Evolutionary conservation across 2,797 vertebrate genomes (phyloP), one percentile per base, ranked within the genome.

Genomic region (Avahi laniger): DNA sequence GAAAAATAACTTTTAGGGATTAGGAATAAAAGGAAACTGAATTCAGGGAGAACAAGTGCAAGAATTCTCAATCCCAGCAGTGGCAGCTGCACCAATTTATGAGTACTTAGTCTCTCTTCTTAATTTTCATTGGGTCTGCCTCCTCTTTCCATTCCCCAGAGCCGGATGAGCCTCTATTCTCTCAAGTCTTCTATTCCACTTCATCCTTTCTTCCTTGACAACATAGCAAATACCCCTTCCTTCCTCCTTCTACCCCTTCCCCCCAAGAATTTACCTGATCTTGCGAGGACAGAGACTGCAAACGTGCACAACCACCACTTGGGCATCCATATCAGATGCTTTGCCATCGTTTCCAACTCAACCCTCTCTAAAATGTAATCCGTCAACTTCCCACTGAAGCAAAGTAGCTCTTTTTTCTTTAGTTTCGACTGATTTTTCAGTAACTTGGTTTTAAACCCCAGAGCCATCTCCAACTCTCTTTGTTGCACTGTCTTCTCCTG

Each of bases 341-440:
- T 67, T 94, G 33, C 65, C n/a, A 15, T 50, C 46, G 41, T 35
- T 89, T 83, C 78, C 35, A 70, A 15, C 48, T 50, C 46, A 91
- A 54, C 20, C 46, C 82, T 91, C 8, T 28, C 35, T 12, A 43
- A 76, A 75, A 65, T 11, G 13, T 81, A 14, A 46, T 20, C 59
- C 4, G 12, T 30, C 33, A 30, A 50, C 35, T 35, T 69, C 9
- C 79, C 28, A 59, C 35, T 46, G 82, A 17, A 28, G 50, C 50
- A 82, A 69, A 54, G 30, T 48, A 86, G 87, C 65, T 65, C 30
- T 33, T 96, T 48, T 52, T 90, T 84, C 43, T 87, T 78, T 59
- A 57, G 41, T 46, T 67, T 22, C 57, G 69, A 67, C 41, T 82
- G 67, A 81, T 63, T 70, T 94, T 75, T 61, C 59, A 86, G 13